Evolutionary conservation across 1,140 invertebrate species (phyloP).

Genomic region (Drosophila simulans): DNA sequence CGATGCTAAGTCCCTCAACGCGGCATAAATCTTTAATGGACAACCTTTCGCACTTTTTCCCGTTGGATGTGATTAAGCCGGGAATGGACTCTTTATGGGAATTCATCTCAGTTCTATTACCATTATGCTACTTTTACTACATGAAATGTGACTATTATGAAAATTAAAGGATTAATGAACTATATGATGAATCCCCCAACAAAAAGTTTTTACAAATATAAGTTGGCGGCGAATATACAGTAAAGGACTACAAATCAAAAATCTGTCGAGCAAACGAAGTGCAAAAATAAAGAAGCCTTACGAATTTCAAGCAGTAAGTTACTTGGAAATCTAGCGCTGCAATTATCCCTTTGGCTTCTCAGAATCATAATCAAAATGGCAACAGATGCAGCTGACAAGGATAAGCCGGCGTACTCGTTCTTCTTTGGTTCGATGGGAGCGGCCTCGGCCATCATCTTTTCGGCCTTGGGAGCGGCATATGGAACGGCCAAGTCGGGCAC

Average conservation of each 20-base stretch:
- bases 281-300: too few relatives aligned
- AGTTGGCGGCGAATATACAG: background rate
- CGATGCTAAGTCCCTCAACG: constrained; percentile 48
- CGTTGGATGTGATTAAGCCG: constrained; percentile 4
- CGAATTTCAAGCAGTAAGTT: background rate
- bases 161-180: too few relatives aligned
- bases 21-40: constrained; percentile 63
- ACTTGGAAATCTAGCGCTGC: background rate
- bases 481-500: constrained; percentile 72
- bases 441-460: constrained; percentile 98
- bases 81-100: background rate
- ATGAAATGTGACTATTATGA: too few relatives aligned
- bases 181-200: too few relatives aligned
- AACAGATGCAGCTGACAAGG: background rate
- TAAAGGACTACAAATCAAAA: background rate
- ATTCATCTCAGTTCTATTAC: too few relatives aligned
- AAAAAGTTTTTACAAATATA: background rate
- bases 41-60: constrained; percentile 36
- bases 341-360: background rate
- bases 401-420: constrained; percentile 86
- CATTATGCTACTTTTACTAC: too few relatives aligned
- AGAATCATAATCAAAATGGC: constrained; percentile 12
- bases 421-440: constrained; percentile 99
- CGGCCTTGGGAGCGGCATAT: constrained; percentile 60
- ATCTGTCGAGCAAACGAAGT: background rate